Evolutionary conservation across 2,113 vertebrate genomes (phyloP), one percentile per base, ranked within the genome.

Genomic region (Labeo catla): DNA sequence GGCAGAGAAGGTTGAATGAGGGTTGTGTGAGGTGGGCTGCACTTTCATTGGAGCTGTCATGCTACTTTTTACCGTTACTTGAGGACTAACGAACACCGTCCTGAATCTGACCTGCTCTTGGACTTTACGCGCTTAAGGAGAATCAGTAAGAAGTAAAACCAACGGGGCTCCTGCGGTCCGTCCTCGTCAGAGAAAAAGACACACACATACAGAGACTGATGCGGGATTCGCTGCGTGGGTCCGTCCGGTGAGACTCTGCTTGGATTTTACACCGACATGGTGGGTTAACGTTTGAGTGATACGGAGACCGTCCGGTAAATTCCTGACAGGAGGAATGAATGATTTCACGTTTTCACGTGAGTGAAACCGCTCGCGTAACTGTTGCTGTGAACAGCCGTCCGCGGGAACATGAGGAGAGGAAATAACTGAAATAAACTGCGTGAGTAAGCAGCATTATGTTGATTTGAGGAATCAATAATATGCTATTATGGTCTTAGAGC

Each of bases 211-310:
- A 21, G 86, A 52, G 39, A 72, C 28, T 19, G 61, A 85, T 54
- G 50, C 65, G 74, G 16, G 50, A 28, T 61, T 65, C 34, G 19
- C 43, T 16, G 21, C 76, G 76, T 45, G 86, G 45, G 82, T 84
- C 57, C 70, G 80, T 82, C 61, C 63, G 63, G 80, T 43, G 63
- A 70, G 77, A 43, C 21, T 36, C 81, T 61, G 49, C n/a, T 61
- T 80, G 86, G 74, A 80, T 84, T 74, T 74, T 72, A n/a, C 74
- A n/a, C 21, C 66, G 49, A 54, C 83, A 87, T 87, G 86, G 54
- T 87, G 83, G 84, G 68, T 87, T 70, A 66, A n/a, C 77, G n/a
- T 50, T 74, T 50, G 11, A 74, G 68, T 66, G 45, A 59, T 21
- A 43, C 49, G 61, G 70, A 81, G 76, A 70, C 45, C 21, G 50